These are phyloP conservation scores for Globodera ellingtonae DNA, from an alignment of 1,140 invertebrate genomes.

Conservation along the genomic window DNA sequence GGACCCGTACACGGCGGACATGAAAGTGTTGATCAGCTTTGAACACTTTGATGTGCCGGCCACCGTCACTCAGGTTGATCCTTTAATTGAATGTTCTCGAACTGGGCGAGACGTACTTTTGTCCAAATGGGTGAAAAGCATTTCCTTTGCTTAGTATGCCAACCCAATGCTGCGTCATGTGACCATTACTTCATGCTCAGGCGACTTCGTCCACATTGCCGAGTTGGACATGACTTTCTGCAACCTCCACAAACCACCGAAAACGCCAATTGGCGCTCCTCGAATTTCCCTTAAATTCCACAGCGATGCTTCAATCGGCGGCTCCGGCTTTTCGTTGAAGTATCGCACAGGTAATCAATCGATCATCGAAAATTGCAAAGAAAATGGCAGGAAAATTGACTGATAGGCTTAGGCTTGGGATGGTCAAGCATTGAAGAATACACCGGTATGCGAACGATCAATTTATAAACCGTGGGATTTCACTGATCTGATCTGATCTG, in stretches of 20 bases:
- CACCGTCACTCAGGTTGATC: constrained; percentile 36
- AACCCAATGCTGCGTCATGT: constrained; percentile 30
- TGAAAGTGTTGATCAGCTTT: constrained; percentile 41
- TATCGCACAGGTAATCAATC: constrained; percentile 36
- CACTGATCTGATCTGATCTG: background rate
- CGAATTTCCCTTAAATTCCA: constrained; percentile 62
- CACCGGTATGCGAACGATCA: background rate
- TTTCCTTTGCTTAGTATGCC: constrained; percentile 13
- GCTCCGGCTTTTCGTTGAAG: constrained; percentile 51
- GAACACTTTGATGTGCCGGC: constrained; percentile 54
- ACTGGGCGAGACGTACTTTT: background rate
- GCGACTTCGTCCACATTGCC: constrained; percentile 38
- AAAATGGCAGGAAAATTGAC: too few relatives aligned
- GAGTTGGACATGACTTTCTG: constrained; percentile 42
- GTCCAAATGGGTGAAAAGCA: background rate
- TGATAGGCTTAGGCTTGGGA: too few relatives aligned
- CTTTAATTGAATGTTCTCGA: too few relatives aligned
- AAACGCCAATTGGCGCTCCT: constrained; percentile 28
- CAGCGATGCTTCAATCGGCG: constrained; percentile 55
- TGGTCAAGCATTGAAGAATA: background rate
- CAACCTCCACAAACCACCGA: constrained; percentile 37
- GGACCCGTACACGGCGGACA: constrained; percentile 16
- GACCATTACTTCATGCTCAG: constrained; percentile 31
- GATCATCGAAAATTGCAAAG: too few relatives aligned
- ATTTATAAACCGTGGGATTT: background rate